Conservation (phyloP, 2,113 vertebrate genomes). For the Podarcis raffonei region DNA sequence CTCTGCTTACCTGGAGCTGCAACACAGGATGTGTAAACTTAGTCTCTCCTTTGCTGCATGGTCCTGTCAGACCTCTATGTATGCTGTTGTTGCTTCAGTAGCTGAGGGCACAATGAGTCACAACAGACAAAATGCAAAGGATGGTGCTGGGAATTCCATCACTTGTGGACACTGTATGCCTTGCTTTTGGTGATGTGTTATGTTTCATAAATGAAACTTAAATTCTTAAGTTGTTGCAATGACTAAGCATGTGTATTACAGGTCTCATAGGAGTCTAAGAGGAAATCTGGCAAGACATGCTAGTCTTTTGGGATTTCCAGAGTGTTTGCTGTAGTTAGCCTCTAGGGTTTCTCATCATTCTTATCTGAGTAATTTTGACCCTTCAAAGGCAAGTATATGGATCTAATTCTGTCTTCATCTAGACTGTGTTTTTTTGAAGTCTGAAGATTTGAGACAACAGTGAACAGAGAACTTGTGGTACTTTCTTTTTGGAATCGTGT, state of each 20-base stretch:
- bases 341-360: neutral
- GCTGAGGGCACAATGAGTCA: conserved; percentile 2
- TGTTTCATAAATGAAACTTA: conserved; percentile 26
- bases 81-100: neutral
- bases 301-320: conserved; percentile 9
- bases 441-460: neutral
- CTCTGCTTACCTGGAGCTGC: neutral
- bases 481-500: neutral
- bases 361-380: neutral
- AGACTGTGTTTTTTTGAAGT: neutral
- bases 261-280: neutral
- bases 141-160: neutral
- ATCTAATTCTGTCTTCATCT: neutral
- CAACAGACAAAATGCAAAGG: neutral
- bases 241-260: conserved; percentile 13
- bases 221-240: conserved; percentile 13
- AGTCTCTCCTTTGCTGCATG: neutral
- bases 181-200: conserved; percentile 10
- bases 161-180: neutral
- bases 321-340: neutral
- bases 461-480: neutral
- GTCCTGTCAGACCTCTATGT: neutral
- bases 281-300: conserved; percentile 7
- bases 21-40: neutral
- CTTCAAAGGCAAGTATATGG: neutral